Base-by-base conservation (phyloP, 2,888 invertebrate genomes). In the Phaonia tiefii region DNA sequence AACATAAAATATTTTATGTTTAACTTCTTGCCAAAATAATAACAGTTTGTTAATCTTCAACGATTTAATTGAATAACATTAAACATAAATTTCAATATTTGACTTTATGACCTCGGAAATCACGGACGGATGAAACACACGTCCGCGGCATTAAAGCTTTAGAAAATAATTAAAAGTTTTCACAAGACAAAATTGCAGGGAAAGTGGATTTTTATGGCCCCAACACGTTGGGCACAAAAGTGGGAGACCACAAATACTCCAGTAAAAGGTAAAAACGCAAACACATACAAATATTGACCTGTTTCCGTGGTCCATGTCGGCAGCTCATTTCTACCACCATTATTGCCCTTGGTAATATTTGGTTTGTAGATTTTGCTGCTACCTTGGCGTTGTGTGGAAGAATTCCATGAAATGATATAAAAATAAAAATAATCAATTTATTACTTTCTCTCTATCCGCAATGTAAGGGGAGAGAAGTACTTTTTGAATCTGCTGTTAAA, bases 161-260 rank as follows among this genome's bases (percentile, higher is more conserved):
- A 54, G 25, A 69, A 69, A 56, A 69, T 69, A 69, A 69, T 69
- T 69, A 67, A 69, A 69, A 54, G 54, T 39, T 65, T 44, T 69
- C 22, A 5, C 25, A 39, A 69, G 67, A 37, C 49, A 67, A n/a
- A n/a, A n/a, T n/a, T n/a, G 10, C 5, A 44, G 22, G 5, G 20
- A 60, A 39, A 51, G 39, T 13, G 51, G 3, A 37, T 3, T 69
- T 69, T 69, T 69, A 69, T 69, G 69, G 15, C 22, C 69, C 42
- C 10, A 17, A 56, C 69, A 69, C 46, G 54, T 56, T 69, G 37
- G 22, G 39, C 13, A 13, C 17, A 69, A 42, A 54, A n/a, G 13
- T 15, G 10, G 20, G 1, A 20, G 10, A 39, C 67, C 37, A 37
- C 51, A 56, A 67, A 37, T 51, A 51, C 49, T n/a, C 26, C n/a